Conservation (phyloP, 2,888 invertebrate genomes). For the Leucophenga maculata region DNA sequence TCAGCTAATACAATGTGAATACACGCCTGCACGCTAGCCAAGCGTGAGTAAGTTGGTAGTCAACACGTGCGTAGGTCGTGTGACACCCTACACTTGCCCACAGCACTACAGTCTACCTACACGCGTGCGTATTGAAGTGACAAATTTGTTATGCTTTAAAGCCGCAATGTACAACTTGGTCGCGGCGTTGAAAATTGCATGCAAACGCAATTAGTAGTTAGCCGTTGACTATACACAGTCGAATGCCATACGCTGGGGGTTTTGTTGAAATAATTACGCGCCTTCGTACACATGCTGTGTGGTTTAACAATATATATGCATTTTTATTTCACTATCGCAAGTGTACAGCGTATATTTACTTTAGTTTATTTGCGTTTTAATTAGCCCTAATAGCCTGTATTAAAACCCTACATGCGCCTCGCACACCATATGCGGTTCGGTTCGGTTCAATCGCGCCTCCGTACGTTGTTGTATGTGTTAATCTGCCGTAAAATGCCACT, state of each 20-base stretch:
- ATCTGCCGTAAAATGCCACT: constrained; percentile 39
- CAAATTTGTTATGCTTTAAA: constrained; percentile 22
- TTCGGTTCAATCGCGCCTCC: neutral
- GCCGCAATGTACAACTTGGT: constrained; percentile 4
- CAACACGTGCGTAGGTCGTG: constrained; percentile 13
- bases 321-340: neutral
- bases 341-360: constrained; percentile 14
- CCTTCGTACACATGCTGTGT: constrained; percentile 20
- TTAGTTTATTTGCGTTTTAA: constrained; percentile 61
- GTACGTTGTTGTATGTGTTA: constrained; percentile 15
- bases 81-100: neutral
- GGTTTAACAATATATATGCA: neutral
- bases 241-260: constrained; percentile 34
- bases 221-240: constrained; percentile 2
- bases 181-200: constrained; percentile 28
- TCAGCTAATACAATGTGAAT: neutral
- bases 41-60: neutral
- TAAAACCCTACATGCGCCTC: constrained; percentile 1
- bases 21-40: neutral
- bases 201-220: constrained; percentile 50
- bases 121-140: neutral
- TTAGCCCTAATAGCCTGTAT: constrained; percentile 55
- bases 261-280: constrained; percentile 60
- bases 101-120: neutral
- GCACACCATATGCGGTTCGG: too few species aligned